Percentiles rank a stretch among this genome's conserved stretches.
Conservation (phyloP, 2,888 invertebrate genomes). For the Altica lythri region DNA sequence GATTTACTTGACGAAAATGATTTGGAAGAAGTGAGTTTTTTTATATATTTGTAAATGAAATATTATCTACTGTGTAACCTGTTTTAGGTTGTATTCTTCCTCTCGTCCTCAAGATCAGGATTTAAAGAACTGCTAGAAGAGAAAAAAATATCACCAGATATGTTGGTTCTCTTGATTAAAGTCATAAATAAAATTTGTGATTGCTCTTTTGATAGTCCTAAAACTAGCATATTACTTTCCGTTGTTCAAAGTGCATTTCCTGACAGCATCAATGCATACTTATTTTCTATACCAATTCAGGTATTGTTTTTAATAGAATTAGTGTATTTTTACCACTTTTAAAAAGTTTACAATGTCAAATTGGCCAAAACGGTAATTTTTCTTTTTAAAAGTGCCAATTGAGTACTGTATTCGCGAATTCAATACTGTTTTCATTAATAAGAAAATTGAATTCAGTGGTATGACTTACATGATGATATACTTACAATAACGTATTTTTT, state of each 20-base stretch:
- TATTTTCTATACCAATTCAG: slow-evolving; percentile 24
- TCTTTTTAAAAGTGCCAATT: neutral
- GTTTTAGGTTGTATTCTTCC: slow-evolving; percentile 17
- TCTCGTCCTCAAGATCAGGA: slow-evolving; percentile 25
- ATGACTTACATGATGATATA: too few species aligned
- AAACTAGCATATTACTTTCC: slow-evolving; percentile 18
- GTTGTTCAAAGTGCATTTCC: slow-evolving; percentile 24
- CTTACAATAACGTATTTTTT: too few species aligned
- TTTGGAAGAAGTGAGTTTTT: neutral
- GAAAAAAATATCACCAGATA: slow-evolving; percentile 19
- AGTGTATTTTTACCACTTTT: neutral
- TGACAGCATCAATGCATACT: slow-evolving; percentile 21
- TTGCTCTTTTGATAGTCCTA: slow-evolving; percentile 20
- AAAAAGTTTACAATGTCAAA: neutral
- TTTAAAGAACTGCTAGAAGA: slow-evolving; percentile 27
- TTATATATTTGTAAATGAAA: neutral
- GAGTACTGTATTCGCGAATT: too few species aligned
- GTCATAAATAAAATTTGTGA: slow-evolving; percentile 27
- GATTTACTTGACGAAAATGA: slow-evolving; percentile 1
- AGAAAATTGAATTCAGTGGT: too few species aligned
- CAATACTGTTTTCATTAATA: too few species aligned
- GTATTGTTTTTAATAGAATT: slow-evolving; percentile 16
- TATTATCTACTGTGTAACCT: neutral
- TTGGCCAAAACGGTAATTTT: neutral
- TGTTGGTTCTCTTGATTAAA: slow-evolving; percentile 24